These are phyloP conservation scores for Zaprionus ornatus DNA, from an alignment of 1,140 invertebrate species.

Conservation along the genomic window DNA sequence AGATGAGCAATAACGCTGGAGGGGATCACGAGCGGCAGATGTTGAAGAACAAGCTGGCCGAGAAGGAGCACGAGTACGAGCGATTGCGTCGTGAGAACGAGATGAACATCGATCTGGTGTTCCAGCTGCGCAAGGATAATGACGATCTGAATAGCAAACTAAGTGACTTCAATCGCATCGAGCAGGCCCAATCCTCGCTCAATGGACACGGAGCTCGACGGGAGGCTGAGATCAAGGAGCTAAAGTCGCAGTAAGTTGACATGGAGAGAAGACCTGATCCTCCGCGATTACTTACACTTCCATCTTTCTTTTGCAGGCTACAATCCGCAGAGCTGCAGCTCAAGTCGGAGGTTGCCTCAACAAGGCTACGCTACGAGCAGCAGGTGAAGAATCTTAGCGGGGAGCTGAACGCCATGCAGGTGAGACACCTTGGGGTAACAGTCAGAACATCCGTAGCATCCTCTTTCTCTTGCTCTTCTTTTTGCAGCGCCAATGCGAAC, in stretches of 20 bases:
- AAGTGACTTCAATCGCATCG: conserved; percentile 93
- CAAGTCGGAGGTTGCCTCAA: conserved; percentile 92
- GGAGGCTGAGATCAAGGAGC: conserved; percentile 90
- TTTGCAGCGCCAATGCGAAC: conserved; percentile 78
- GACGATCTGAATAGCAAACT: conserved; percentile 92
- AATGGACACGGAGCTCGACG: conserved; percentile 89
- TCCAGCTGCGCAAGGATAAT: conserved; percentile 88
- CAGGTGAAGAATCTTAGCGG: conserved; percentile 93
- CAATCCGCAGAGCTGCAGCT: conserved; percentile 91
- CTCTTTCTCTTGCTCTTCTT: too few species aligned
- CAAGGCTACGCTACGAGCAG: conserved; percentile 94
- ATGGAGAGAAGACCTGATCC: not conserved
- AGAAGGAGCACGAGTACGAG: conserved; percentile 90
- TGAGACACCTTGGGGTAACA: conserved; percentile 69
- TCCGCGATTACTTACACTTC: not conserved
- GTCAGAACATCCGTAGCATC: too few species aligned
- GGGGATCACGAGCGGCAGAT: conserved; percentile 88
- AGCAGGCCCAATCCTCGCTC: conserved; percentile 91
- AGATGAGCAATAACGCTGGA: conserved; percentile 80
- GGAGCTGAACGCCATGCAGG: conserved; percentile 93
- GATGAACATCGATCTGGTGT: conserved; percentile 88
- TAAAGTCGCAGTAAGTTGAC: conserved; percentile 86
- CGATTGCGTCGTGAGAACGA: conserved; percentile 89
- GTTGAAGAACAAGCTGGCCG: conserved; percentile 88
- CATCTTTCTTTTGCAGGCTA: conserved; percentile 85